These are phyloP conservation scores for Carlito syrichta DNA, from an alignment of 2,113 vertebrate genomes.

Conservation along the genomic window DNA sequence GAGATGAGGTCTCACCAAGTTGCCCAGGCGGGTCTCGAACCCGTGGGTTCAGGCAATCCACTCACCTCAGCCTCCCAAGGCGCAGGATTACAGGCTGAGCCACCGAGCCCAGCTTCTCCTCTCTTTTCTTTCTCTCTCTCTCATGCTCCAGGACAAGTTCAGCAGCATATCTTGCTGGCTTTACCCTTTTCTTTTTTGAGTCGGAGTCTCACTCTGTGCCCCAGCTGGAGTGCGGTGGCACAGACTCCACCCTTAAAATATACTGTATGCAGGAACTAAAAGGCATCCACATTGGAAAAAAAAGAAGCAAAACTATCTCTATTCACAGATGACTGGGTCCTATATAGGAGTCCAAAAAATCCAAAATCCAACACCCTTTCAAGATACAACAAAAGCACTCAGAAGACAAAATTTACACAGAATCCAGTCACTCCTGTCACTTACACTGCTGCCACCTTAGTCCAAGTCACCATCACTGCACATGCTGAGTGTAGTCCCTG, in stretches of 20 bases:
- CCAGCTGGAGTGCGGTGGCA: too few species aligned
- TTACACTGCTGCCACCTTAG: neutral
- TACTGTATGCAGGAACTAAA: neutral
- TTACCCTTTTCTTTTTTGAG: too few species aligned
- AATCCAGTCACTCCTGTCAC: neutral
- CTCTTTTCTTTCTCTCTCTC: neutral
- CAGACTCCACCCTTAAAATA: constrained; percentile 10
- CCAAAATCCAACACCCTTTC: neutral
- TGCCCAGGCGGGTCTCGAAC: too few species aligned
- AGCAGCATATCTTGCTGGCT: neutral
- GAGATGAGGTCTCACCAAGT: too few species aligned
- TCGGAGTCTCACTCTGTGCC: too few species aligned
- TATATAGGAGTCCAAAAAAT: neutral
- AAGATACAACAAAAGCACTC: neutral
- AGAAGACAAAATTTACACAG: neutral
- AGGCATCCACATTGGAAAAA: neutral
- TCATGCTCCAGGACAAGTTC: neutral
- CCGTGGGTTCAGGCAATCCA: too few species aligned
- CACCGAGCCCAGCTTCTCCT: too few species aligned
- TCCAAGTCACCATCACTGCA: neutral
- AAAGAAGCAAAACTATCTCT: neutral
- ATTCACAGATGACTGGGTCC: neutral
- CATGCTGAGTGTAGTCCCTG: neutral
- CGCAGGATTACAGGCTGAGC: too few species aligned
- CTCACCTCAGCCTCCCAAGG: too few species aligned